Base-by-base conservation (phyloP, 2,888 invertebrate species). In the Syrphus vitripennis region DNA sequence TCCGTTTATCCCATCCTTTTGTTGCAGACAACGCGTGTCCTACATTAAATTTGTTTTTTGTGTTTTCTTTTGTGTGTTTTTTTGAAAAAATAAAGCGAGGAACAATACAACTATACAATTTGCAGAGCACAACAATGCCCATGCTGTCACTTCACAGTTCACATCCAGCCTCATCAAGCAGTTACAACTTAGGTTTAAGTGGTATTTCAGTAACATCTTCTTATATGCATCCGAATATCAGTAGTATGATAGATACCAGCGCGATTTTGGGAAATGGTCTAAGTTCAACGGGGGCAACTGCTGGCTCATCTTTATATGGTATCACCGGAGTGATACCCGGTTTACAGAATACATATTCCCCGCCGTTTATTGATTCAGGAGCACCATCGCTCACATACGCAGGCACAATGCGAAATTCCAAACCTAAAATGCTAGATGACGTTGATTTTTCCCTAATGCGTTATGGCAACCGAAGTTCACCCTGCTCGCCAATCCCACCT, bases 351-450 rank as follows among this genome's bases (percentile, higher is more conserved):
- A 89, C 90, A 12, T 91, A 90, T 87, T 90, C 91, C 10, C 90
- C 91, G 48, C 90, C 91, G 19, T 92, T 89, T 84, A 88, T 91
- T 78, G 91, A 91, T 78, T 90, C 91, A 10, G 91, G 90, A 59
- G 90, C 90, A 72, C 92, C 89, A 91, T 93, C 91, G 90, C 94
- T 92, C 89, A 91, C 92, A 3, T 96, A 95, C 89, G 94, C 95
- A 80, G 95, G 95, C 90, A 95, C 95, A 19, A 91, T 95, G 84
- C 91, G 95, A 91, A 93, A 94, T 92, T 92, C 93, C 69, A 96
- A 96, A 92, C 93, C 95, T 92, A 96, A 96, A 92, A 95, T 95
- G 84, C 93, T 95, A 91, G 96, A 96, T 89, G 96, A 96, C 90
- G 95, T 95, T 86, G 96, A 96, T 89, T 93, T 95, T 87, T 95